Evolutionary conservation across 2,797 vertebrate genomes (phyloP), one percentile per base, ranked within the genome.

Genomic region (Notolepis coatsorum): DNA sequence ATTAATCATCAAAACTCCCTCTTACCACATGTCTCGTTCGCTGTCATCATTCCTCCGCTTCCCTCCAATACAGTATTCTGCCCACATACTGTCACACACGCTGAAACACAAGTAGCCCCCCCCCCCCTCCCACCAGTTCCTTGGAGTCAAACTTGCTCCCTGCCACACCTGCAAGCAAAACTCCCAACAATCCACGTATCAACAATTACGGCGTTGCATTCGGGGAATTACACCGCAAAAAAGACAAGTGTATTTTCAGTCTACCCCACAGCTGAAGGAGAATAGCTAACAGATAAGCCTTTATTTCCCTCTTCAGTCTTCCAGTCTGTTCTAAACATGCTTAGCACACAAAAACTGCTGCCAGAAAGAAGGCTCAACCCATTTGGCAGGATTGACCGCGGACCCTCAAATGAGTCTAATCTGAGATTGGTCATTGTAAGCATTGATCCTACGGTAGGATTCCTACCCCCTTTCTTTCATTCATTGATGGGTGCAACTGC

Each of bases 1-100:
- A 88, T 88, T 83, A 82, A 91, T 88, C 76, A 81, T 83, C 81
- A 82, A 81, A 85, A 85, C 71, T 82, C 74, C 61, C 51, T 63
- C 42, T 52, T 30, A 49, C 41, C 71, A 48, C 47, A 57, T 59
- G 65, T 64, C 56, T 57, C 35, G 23, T 43, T 38, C 15, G 48
- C 59, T 72, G 35, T 20, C 55, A 31, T 62, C 70, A 50, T 42
- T 68, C 71, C 61, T 38, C 20, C 37, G 41, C 48, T 23, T 60
- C 51, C 62, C 50, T 50, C 48, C 28, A 18, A 53, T 65, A 45
- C 55, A 39, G 71, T 56, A 73, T 45, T 72, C 60, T 46, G 12
- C 56, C 24, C 65, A 57, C 56, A 63, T 53, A 31, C 25, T 41
- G 53, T 41, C 70, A 76, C 71, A 79, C 71, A 56, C 23, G 75